Evolutionary conservation across 1,140 invertebrate species (phyloP).

Genomic region (Nylanderia fulva): DNA sequence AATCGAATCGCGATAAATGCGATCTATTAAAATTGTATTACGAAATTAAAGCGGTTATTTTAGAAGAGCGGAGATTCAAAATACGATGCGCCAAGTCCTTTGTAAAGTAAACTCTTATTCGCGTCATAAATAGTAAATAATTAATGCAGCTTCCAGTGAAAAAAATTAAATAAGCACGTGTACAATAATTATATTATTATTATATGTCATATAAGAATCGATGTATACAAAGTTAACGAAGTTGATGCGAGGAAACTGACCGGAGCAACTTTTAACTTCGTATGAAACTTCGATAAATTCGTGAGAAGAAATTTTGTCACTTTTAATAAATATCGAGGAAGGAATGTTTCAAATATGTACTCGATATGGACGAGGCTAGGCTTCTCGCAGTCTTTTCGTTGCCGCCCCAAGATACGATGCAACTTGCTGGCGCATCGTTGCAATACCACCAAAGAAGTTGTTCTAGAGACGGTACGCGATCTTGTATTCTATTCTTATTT

Average conservation of each 20-base stretch:
- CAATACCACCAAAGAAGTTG: not conserved
- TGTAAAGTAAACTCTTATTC: not conserved
- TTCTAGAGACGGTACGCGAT: constrained; percentile 38
- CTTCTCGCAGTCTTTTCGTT: not conserved
- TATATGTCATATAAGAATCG: not conserved
- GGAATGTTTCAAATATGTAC: not conserved
- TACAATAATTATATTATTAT: not conserved
- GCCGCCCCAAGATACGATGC: not conserved
- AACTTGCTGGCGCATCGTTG: not conserved
- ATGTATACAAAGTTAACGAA: not conserved
- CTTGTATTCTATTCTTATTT: not conserved
- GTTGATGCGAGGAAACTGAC: not conserved
- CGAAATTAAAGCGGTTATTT: not conserved
- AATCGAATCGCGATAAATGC: constrained; percentile 4
- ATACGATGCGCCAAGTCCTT: not conserved
- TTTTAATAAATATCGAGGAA: not conserved
- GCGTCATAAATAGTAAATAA: not conserved
- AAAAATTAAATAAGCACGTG: not conserved
- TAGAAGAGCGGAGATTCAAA: not conserved
- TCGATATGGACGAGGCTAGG: not conserved
- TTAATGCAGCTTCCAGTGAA: not conserved
- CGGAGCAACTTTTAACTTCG: not conserved
- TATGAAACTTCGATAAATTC: too few species aligned
- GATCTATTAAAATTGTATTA: not conserved
- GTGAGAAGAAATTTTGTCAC: not conserved